Conservation (phyloP, 2,113 vertebrate genomes). For the Rousettus leschenaultii region DNA sequence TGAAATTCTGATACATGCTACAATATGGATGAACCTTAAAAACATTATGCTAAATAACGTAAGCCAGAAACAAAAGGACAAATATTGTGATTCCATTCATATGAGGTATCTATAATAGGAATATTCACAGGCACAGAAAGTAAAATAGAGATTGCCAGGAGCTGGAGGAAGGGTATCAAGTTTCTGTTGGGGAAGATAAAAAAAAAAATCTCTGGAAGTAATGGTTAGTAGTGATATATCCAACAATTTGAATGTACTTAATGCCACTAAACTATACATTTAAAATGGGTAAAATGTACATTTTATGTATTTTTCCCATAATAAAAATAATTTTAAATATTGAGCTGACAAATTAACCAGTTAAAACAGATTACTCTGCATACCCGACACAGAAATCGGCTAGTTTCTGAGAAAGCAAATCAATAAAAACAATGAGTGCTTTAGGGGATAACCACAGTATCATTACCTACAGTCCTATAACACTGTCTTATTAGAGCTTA, state of each 20-base stretch:
- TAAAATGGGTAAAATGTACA: neutral
- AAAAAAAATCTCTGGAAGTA: neutral
- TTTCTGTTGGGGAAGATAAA: neutral
- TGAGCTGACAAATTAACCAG: neutral
- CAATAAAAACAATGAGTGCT: constrained; percentile 5
- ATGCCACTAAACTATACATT: neutral
- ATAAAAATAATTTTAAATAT: constrained; percentile 7
- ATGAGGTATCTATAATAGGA: neutral
- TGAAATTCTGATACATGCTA: neutral
- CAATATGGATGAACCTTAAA: neutral
- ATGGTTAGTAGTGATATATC: neutral
- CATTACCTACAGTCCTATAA: neutral
- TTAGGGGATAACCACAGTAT: neutral
- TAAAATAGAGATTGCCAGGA: neutral
- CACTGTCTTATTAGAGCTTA: neutral
- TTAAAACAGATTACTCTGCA: constrained; percentile 6
- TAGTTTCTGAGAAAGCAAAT: constrained; percentile 4
- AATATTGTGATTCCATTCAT: neutral
- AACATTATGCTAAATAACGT: neutral
- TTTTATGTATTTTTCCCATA: neutral
- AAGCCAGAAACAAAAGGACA: neutral
- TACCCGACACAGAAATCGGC: neutral
- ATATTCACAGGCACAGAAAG: neutral
- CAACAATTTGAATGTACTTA: neutral
- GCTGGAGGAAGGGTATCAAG: neutral